Conservation (phyloP, 37 sponge, comb jelly and placozoan genomes). For the Agelas oroides region DNA sequence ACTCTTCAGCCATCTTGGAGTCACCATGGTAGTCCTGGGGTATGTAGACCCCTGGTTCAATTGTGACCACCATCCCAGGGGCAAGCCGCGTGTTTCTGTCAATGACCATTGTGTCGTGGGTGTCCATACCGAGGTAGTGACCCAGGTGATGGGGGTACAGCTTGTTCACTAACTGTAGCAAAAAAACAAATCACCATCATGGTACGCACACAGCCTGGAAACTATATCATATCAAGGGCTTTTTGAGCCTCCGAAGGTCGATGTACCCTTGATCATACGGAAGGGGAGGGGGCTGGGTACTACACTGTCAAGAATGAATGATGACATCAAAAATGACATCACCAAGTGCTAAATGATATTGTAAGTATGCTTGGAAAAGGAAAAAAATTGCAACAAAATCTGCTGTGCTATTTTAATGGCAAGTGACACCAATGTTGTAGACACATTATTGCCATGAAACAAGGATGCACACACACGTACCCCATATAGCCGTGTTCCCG, state of each 20-base stretch:
- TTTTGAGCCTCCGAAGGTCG: no score
- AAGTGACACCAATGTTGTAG: no score
- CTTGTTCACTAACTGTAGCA: slow-evolving; percentile 25
- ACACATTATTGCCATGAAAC: no score
- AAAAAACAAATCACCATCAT: not conserved
- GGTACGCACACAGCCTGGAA: not conserved
- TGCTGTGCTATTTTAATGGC: no score
- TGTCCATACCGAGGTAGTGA: slow-evolving; percentile 88
- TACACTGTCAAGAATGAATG: no score
- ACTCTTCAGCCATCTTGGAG: slow-evolving; percentile 22
- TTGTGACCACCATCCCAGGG: slow-evolving; percentile 84
- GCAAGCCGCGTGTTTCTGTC: slow-evolving; percentile 50
- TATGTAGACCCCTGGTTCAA: slow-evolving; percentile 86
- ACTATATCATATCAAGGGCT: not conserved
- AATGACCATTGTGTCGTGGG: slow-evolving; percentile 71
- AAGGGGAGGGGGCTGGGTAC: not conserved
- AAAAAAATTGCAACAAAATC: not conserved
- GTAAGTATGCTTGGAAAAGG: not conserved
- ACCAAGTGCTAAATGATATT: no score
- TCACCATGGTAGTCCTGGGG: slow-evolving; percentile 11
- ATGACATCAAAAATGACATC: no score
- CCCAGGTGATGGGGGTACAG: slow-evolving; percentile 85
- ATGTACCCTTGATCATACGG: no score
- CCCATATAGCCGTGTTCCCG: not conserved
- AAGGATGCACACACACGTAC: slow-evolving; percentile 12